These are phyloP conservation scores for Cheilosia vulpina DNA, from an alignment of 2,888 invertebrate species.

Conservation along the genomic window DNA sequence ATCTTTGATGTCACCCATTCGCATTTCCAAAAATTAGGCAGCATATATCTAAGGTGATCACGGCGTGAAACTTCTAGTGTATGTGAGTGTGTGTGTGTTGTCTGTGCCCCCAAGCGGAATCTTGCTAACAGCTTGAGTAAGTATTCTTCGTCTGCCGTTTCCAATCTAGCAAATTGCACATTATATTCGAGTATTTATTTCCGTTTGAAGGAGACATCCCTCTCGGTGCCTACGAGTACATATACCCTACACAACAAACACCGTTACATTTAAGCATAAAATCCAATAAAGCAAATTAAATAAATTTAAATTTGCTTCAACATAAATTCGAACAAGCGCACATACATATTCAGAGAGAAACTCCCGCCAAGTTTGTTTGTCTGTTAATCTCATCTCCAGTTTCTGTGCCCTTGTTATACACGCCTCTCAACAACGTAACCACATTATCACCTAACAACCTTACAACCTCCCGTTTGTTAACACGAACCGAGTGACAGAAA, in stretches of 20 bases:
- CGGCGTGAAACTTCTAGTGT: constrained; percentile 8
- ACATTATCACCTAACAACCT: constrained; percentile 68
- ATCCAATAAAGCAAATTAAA: constrained; percentile 56
- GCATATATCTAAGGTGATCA: not conserved
- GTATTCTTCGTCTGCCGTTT: not conserved
- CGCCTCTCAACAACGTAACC: constrained; percentile 45
- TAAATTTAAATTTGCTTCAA: constrained; percentile 51
- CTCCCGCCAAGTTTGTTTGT: not conserved
- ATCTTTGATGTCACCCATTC: constrained; percentile 12
- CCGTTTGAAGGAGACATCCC: constrained; percentile 1
- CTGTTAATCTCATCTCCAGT: constrained; percentile 15
- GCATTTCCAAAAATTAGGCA: not conserved
- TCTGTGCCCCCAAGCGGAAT: constrained; percentile 10
- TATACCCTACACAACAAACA: not conserved
- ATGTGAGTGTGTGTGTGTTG: not conserved
- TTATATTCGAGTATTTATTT: constrained; percentile 23
- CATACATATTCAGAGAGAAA: not conserved
- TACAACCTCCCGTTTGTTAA: constrained; percentile 68
- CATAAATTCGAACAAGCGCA: constrained; percentile 20
- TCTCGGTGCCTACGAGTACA: not conserved
- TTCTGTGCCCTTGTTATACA: constrained; percentile 46
- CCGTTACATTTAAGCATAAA: not conserved
- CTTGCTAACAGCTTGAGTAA: not conserved
- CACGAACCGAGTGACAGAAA: constrained; percentile 68
- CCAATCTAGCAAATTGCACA: constrained; percentile 31